Base-by-base conservation (phyloP, 2,888 invertebrate genomes). In the Machimus rusticus region DNA sequence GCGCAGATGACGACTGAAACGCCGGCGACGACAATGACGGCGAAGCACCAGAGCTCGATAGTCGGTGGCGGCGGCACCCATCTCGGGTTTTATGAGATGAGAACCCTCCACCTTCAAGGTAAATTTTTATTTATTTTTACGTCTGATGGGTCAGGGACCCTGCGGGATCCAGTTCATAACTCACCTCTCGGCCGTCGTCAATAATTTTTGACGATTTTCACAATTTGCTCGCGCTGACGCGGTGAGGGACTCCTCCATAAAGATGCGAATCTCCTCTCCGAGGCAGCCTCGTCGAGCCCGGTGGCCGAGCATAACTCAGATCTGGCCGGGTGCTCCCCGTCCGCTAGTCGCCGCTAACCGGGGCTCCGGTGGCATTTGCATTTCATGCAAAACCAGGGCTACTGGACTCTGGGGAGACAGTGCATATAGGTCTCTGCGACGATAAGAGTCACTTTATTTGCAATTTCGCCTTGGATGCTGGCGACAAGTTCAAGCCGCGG, bases 321-420 rank as follows among this genome's bases (percentile, higher is more conserved):
- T 1, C 39, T 12, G 1, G 1, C 28, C 12, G 4, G 66, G 28
- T 66, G 66, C 66, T 66, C 23, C 66, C 66, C 66, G 66, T 8
- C 28, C 28, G 51, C 28, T 51, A 6, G 51, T 14, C 66, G 51
- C 14, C 66, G 1, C 8, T 14, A 23, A 66, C 9, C 23, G 66
- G 28, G 66, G 23, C 23, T 23, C 23, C 51, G 46, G 16, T 79
- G 79, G 39, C 79, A 79, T 79, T 79, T 79, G 79, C 79, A 79
- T 79, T 66, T 79, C 55, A 79, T 79, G 79, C 79, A 79, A 79
- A 39, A 79, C 79, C 51, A 79, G 79, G 51, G 79, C 51, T 79
- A 51, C 79, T 79, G 79, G 55, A 79, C 55, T 79, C 6, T 79
- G 23, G 19, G 79, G 51, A 51, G 39, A 78, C 46, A 78, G 78